These are phyloP conservation scores for Polypterus bichir DNA, from an alignment of 2,113 vertebrate species.

Conservation along the genomic window DNA sequence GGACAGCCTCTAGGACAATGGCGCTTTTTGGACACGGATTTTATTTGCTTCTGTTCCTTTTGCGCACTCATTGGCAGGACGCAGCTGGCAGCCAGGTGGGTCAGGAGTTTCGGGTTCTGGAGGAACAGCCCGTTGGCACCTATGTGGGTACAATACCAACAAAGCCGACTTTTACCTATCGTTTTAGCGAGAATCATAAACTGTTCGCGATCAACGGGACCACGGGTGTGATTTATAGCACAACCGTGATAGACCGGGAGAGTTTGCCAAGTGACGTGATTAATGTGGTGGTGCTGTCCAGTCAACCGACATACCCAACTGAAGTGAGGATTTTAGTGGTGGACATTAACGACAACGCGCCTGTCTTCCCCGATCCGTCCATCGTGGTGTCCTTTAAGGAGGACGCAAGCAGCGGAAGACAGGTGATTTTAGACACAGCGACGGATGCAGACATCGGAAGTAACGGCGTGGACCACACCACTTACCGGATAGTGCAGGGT, in stretches of 20 bases:
- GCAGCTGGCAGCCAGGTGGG: constrained; percentile 64
- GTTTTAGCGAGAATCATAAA: constrained; percentile 85
- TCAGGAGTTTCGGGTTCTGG: constrained; percentile 82
- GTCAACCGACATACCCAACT: constrained; percentile 89
- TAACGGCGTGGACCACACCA: constrained; percentile 86
- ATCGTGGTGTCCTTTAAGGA: constrained; percentile 91
- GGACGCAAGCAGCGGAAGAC: constrained; percentile 87
- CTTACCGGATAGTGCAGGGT: constrained; percentile 80
- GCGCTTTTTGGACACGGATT: constrained; percentile 35
- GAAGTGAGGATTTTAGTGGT: constrained; percentile 85
- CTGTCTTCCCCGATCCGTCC: constrained; percentile 82
- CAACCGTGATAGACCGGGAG: constrained; percentile 81
- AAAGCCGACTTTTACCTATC: constrained; percentile 80
- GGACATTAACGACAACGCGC: constrained; percentile 92
- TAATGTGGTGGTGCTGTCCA: constrained; percentile 92
- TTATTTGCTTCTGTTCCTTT: constrained; percentile 35
- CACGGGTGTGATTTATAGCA: constrained; percentile 77
- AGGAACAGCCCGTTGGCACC: constrained; percentile 83
- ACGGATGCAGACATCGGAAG: constrained; percentile 84
- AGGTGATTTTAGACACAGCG: constrained; percentile 90
- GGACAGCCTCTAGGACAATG: constrained; percentile 32
- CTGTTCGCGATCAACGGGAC: constrained; percentile 82
- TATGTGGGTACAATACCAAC: constrained; percentile 85
- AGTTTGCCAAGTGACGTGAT: constrained; percentile 72
- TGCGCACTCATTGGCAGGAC: constrained; percentile 45